Percentiles rank a stretch among this genome's conserved stretches.
phyloP scores from a whole-genome alignment of 2,797 vertebrate genomes.

The Octomys mimax region DNA sequence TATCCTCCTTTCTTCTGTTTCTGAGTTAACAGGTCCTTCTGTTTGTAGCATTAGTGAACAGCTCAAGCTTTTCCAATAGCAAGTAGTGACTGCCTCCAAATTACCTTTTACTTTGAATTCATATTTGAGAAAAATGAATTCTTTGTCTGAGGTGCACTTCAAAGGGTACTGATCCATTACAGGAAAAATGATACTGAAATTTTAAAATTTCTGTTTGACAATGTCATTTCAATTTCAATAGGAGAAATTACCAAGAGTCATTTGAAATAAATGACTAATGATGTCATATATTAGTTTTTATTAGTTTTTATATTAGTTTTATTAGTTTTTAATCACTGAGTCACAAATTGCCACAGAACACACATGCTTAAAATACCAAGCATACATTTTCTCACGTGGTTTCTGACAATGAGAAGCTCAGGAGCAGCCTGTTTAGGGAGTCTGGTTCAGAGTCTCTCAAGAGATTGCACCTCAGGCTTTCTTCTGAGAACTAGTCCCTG shows the following conservation, averaged over 20 bases:
- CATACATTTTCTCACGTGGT: not conserved
- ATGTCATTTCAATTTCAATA: not conserved
- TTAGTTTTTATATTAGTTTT: too few species aligned
- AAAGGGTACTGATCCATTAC: not conserved
- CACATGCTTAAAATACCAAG: not conserved
- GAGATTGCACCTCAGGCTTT: not conserved
- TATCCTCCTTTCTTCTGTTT: not conserved
- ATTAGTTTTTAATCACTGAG: not conserved
- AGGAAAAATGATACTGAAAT: not conserved
- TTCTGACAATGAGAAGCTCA: conserved; percentile 3
- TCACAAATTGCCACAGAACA: conserved; percentile 24
- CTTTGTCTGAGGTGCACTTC: not conserved
- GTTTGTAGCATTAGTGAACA: not conserved
- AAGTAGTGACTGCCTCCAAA: not conserved
- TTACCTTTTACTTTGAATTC: not conserved
- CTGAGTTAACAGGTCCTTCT: not conserved
- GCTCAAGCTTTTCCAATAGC: conserved; percentile 23
- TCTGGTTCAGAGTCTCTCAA: not conserved
- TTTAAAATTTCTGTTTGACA: conserved; percentile 1
- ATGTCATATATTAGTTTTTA: not conserved
- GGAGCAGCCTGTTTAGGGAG: not conserved
- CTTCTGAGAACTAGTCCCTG: not conserved
- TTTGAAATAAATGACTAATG: conserved; percentile 23
- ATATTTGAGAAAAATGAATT: conserved; percentile 42
- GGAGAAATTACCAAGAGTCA: conserved; percentile 23